phyloP scores from a whole-genome alignment of 2,888 invertebrate species.

The Leptopilina myrica region DNA sequence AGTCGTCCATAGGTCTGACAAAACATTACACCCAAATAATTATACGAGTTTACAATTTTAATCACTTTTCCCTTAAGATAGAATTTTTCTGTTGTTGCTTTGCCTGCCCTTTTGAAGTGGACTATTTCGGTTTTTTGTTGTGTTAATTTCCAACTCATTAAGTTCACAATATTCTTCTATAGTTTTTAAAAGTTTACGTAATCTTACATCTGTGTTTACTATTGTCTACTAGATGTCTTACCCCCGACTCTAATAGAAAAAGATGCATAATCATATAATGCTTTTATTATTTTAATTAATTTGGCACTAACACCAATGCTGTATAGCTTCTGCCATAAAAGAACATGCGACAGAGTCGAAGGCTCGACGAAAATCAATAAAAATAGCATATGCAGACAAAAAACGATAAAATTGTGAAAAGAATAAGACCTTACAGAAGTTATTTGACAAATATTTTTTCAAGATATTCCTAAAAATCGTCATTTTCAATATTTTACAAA shows the following conservation, averaged over 20 bases:
- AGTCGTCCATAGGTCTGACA: too few relatives aligned
- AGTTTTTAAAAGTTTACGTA: too few relatives aligned
- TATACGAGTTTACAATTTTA: conserved; percentile 24
- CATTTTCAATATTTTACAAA: too few relatives aligned
- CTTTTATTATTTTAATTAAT: conserved; percentile 37
- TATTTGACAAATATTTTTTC: too few relatives aligned
- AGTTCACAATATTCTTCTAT: too few relatives aligned
- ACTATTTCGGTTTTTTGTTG: conserved; percentile 14
- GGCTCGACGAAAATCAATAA: conserved; percentile 27
- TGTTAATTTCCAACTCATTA: not conserved
- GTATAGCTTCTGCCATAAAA: conserved; percentile 40
- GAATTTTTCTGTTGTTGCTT: conserved; percentile 14
- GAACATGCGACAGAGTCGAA: conserved; percentile 40
- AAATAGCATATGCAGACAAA: too few relatives aligned
- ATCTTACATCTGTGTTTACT: too few relatives aligned
- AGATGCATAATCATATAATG: conserved; percentile 4
- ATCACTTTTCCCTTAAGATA: not conserved
- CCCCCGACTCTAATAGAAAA: too few relatives aligned
- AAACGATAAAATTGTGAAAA: too few relatives aligned
- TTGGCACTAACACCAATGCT: conserved; percentile 19
- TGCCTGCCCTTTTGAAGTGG: not conserved
- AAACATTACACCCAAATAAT: conserved; percentile 29
- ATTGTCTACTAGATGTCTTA: too few relatives aligned
- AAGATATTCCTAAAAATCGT: too few relatives aligned
- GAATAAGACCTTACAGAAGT: too few relatives aligned